These are phyloP conservation scores for Aphaenogaster floridana DNA, from an alignment of 1,140 invertebrate genomes.

Conservation along the genomic window DNA sequence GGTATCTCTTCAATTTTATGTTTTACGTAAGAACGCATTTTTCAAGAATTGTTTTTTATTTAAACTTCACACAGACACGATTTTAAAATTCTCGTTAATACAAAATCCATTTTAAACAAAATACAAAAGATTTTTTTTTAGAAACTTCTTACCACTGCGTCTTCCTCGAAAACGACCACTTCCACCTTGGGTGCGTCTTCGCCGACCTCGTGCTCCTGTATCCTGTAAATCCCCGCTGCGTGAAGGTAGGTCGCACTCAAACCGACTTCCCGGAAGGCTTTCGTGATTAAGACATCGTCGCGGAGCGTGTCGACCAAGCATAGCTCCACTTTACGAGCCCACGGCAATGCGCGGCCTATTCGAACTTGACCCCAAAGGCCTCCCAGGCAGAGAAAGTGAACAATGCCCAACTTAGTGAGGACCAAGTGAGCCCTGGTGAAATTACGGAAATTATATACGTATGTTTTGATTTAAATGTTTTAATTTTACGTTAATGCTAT, in stretches of 20 bases:
- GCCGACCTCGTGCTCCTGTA: constrained; percentile 79
- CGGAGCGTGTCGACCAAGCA: constrained; percentile 82
- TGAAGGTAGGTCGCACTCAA: constrained; percentile 80
- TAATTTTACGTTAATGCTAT: background rate
- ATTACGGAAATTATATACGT: background rate
- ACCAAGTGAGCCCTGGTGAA: constrained; percentile 79
- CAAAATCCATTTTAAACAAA: constrained; percentile 21
- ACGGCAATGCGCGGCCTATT: constrained; percentile 81
- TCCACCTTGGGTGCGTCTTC: constrained; percentile 80
- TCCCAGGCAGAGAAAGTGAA: constrained; percentile 84
- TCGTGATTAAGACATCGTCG: constrained; percentile 81
- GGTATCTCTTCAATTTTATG: background rate
- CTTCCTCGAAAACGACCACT: constrained; percentile 81
- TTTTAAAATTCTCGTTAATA: background rate
- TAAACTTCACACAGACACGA: background rate
- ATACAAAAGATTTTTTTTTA: background rate
- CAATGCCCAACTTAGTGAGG: constrained; percentile 79
- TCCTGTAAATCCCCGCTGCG: constrained; percentile 80
- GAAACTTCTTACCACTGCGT: constrained; percentile 75
- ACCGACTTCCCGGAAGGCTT: constrained; percentile 81
- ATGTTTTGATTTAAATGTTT: background rate
- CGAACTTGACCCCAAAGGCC: constrained; percentile 84
- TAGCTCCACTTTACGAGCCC: constrained; percentile 82
- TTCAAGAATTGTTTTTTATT: background rate
- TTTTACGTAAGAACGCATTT: background rate